Base-by-base conservation (phyloP, 2,113 vertebrate genomes). In the Cacatua alba region DNA sequence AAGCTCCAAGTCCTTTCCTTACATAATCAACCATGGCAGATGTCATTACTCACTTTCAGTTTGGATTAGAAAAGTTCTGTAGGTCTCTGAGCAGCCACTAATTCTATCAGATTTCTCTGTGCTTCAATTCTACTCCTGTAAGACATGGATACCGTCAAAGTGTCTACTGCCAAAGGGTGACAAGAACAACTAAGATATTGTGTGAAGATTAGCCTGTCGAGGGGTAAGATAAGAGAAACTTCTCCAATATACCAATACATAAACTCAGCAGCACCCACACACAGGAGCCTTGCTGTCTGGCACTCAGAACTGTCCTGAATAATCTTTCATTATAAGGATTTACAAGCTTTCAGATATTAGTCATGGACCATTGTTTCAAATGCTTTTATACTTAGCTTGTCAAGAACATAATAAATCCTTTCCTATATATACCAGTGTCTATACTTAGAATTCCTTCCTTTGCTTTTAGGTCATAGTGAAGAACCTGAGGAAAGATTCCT, bases 41-140 rank as follows among this genome's bases (percentile, higher is more conserved):
- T 75, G 35, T 29, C 76, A 46, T 91, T 75, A 90, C 46, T 93
- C 55, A 86, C 87, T 71, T 92, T 88, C 91, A 90, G 62, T 78
- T 83, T 82, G 57, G 76, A 80, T 88, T 86, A 86, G 83, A 94
- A 86, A 94, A 95, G 55, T 70, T 96, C 53, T 37, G 64, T 53
- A 48, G 74, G 59, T 89, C 55, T 88, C 85, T 71, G 67, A 82
- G 74, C 51, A 76, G 48, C 52, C 74, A 55, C 48, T 79, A 33
- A 82, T 29, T 80, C 63, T 55, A 10, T 80, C 43, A 55, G 33
- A 86, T 72, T 80, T 90, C 33, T 79, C 2, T 48, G 29, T 80
- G 44, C 76, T 93, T 82, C 48, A 44, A 1, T 82, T 68, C 48
- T 75, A 49, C 25, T 41, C 16, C 21, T 82, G 12, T 70, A 75